Base-by-base conservation (phyloP, 53 echinoderm and acorn worm species). In the Henricia sp. region DNA sequence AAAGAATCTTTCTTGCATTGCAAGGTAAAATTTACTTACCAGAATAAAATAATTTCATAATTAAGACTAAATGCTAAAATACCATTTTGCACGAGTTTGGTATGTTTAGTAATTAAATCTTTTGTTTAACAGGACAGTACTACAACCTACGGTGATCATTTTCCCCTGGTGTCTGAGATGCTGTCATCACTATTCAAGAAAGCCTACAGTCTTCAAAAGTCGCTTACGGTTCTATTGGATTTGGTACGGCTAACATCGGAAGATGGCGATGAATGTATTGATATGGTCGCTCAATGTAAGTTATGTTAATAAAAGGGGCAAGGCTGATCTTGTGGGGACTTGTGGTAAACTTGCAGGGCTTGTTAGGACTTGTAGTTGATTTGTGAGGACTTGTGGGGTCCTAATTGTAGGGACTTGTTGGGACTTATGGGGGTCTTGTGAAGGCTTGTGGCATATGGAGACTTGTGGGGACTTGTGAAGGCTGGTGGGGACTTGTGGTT, bases 201-300 rank as follows among this genome's bases (percentile, higher is more conserved):
- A 52, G 91, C 97, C 29, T 94, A 91, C 85, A 78, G 85, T 60
- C 88, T 97, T 44, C 94, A 97, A 80, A 97, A 97, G 74, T 74
- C 93, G 0, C 72, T 97, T 43, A 92, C 92, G 71, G 54, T 84
- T 1, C 37, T 97, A 0, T 57, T 97, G 52, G 92, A 97, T 38
- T 55, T 77, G 0, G 59, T 92, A 3, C 46, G 84, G 26, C 41
- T 90, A 32, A 78, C 78, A 11, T 14, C 59, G 19, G 62, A 85
- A 9, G 78, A 85, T 77, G 85, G 70, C 1, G 75, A 85, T 20
- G 90, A 89, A 12, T 63, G 83, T 37, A 74, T 74, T 4, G 52
- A 72, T 37, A 41, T 34, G 0, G 28, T 89, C 52, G 84, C 46
- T 23, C 83, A 89, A 72, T 38, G 89, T 89, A 48, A 71, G 59